A percentile compares a stretch with the other conserved stretches of the same genome.
Conservation (phyloP, 64 coral and sea anemone genomes). For the Dendrophyllia cribrosa region DNA sequence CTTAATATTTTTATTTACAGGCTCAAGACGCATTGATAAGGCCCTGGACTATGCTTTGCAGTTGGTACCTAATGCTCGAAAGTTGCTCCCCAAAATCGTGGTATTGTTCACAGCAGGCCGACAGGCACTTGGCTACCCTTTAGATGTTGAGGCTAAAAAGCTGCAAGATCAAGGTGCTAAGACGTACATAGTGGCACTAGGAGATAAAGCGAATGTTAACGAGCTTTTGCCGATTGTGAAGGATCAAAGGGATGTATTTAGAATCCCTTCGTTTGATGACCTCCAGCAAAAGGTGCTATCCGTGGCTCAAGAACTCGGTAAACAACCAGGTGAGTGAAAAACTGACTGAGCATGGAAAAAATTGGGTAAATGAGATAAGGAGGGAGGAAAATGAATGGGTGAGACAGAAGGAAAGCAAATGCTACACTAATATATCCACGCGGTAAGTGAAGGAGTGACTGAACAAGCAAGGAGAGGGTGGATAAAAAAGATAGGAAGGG, state of each 20-base stretch:
- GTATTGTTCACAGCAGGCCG: conserved; percentile 70
- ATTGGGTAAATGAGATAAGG: neutral
- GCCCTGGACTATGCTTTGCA: conserved; percentile 48
- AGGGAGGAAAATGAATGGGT: neutral
- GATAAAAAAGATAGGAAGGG: neutral
- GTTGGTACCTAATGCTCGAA: conserved; percentile 31
- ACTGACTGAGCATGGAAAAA: neutral
- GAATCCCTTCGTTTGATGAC: conserved; percentile 27
- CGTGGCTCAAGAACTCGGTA: conserved; percentile 36
- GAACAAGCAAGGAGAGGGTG: neutral
- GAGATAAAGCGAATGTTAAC: conserved; percentile 16
- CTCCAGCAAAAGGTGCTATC: conserved; percentile 26
- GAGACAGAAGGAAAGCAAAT: too few relatives aligned
- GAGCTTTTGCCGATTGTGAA: conserved; percentile 46
- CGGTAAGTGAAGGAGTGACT: neutral
- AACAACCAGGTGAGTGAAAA: conserved; percentile 26
- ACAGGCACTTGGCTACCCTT: neutral
- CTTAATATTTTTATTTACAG: neutral
- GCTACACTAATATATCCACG: too few relatives aligned
- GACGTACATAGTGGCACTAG: conserved; percentile 69
- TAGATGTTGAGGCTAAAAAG: conserved; percentile 37
- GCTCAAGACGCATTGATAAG: conserved; percentile 66
- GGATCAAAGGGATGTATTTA: neutral
- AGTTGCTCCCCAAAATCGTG: conserved; percentile 72
- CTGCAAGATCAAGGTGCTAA: conserved; percentile 54